A percentile compares a stretch with the other conserved stretches of the same genome.
phyloP scores from a whole-genome alignment of 2,888 invertebrate genomes.

The Nephrotoma appendiculata region DNA sequence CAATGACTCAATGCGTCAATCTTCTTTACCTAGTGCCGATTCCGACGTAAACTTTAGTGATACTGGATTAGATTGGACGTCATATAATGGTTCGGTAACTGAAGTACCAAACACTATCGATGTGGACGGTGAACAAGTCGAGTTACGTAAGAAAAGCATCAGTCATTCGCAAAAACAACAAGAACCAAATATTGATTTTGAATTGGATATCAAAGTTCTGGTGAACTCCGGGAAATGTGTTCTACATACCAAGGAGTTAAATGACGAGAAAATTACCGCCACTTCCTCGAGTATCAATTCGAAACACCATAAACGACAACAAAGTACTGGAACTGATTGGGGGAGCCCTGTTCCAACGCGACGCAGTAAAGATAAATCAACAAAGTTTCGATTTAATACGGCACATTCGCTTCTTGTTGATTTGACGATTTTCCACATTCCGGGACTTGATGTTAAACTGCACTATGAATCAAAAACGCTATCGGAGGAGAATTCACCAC shows the following conservation, averaged over 20 bases:
- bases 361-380: slow-evolving; percentile 27
- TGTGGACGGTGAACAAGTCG: slow-evolving; percentile 48
- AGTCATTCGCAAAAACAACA: slow-evolving; percentile 27
- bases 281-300: slow-evolving; percentile 29
- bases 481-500: slow-evolving; percentile 41
- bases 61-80: slow-evolving; percentile 26
- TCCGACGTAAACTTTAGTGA: slow-evolving; percentile 51
- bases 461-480: slow-evolving; percentile 67
- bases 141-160: slow-evolving; percentile 41
- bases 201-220: slow-evolving; percentile 88
- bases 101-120: slow-evolving; percentile 31
- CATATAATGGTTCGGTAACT: slow-evolving; percentile 19
- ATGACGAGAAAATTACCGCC: slow-evolving; percentile 47
- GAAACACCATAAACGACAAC: slow-evolving; percentile 28
- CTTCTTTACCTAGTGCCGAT: slow-evolving; percentile 61
- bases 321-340: slow-evolving; percentile 32
- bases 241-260: slow-evolving; percentile 75
- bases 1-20: slow-evolving; percentile 43
- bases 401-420: slow-evolving; percentile 46
- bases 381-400: slow-evolving; percentile 30
- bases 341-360: slow-evolving; percentile 37
- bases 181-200: slow-evolving; percentile 90
- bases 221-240: slow-evolving; percentile 96
- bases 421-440: slow-evolving; percentile 78
- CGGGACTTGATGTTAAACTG: slow-evolving; percentile 79